Evolutionary conservation across 2,113 vertebrate genomes (phyloP), one percentile per base, ranked within the genome.

Genomic region (Gambusia holbrooki): DNA sequence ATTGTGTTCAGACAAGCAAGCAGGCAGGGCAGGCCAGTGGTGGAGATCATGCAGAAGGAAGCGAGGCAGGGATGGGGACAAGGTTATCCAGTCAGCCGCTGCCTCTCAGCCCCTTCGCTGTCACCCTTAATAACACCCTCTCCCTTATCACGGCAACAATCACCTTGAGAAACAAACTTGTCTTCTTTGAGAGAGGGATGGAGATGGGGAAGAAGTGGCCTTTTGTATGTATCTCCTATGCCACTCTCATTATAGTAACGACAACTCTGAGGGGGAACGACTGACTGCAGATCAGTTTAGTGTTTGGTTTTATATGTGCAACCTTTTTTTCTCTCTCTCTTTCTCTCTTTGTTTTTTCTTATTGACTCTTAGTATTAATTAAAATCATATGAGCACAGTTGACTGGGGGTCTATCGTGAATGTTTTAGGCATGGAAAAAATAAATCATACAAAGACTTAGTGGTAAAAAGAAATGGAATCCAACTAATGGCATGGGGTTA

Each of bases 91-190:
- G 89, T 90, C 92, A 90, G 90, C 86, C 88, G 66, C 81, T 86
- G 89, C 89, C 84, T 88, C 91, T 87, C 88, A 86, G 90, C 92
- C 90, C 90, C 92, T 89, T 84, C 19, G 88, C 94, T 94, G 93
- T 94, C 93, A 93, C 91, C 93, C 89, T 91, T 94, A 92, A 94
- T 94, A 94, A 92, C 85, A 88, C 78, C 83, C 83, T 85, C 92
- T 93, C 92, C 90, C 92, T 93, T 92, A 94, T 95, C 94, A 94
- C 91, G 66, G 83, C 86, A 92, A 93, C 93, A 90, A 94, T 94
- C 93, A 94, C 92, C 93, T 93, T 91, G 92, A 94, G 93, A 93
- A 94, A 93, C 93, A 91, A 93, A 92, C 91, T 91, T 85, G 89
- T 91, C 91, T 88, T 86, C 86, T 87, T 84, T 85, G 86, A 81